Evolutionary conservation across 2,113 vertebrate species (phyloP).

Genomic region (Sialia sialis): DNA sequence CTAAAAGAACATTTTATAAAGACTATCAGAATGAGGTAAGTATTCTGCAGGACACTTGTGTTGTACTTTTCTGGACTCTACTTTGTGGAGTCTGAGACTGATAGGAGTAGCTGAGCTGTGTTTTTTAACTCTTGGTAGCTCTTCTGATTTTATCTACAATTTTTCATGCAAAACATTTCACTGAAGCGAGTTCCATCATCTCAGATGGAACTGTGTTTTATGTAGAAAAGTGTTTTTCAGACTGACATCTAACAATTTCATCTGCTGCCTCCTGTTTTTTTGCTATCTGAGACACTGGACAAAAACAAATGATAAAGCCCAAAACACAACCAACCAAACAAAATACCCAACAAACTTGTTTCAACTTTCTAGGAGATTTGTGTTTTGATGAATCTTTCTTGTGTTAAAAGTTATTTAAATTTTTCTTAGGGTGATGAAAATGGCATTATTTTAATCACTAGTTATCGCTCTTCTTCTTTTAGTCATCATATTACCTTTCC

Average conservation of each 20-base stretch:
- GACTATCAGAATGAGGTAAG: background rate
- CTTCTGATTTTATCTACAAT: background rate
- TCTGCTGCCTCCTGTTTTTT: background rate
- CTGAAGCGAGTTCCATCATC: background rate
- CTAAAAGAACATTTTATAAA: background rate
- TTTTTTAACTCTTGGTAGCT: background rate
- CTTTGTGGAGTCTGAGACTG: background rate
- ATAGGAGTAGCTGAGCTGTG: background rate
- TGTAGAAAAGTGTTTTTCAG: background rate
- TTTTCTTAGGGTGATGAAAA: background rate
- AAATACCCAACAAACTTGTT: background rate
- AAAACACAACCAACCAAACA: background rate
- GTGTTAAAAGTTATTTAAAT: background rate
- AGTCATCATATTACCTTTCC: background rate
- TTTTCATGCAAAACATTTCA: background rate
- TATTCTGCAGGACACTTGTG: background rate
- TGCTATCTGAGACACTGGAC: background rate
- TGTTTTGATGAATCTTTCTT: background rate
- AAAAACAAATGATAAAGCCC: background rate
- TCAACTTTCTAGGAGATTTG: background rate
- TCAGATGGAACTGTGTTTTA: background rate
- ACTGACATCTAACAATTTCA: background rate
- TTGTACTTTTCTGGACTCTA: background rate
- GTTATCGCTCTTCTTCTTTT: background rate
- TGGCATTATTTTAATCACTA: background rate